Evolutionary conservation across 2,113 vertebrate species (phyloP).

Genomic region (Hassar affinis): DNA sequence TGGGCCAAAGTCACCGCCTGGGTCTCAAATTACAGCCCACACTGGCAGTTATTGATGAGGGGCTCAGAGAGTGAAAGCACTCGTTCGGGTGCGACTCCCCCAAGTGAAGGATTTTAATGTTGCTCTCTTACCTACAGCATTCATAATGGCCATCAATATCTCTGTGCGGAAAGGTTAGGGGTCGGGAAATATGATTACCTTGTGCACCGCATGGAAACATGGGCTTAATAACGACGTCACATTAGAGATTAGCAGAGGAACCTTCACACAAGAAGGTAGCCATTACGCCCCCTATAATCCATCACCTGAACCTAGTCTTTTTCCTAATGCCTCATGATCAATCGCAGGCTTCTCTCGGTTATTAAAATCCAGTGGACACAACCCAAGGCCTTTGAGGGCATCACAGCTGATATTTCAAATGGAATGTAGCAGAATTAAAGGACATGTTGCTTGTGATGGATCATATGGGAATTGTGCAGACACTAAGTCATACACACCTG

Average conservation of each 20-base stretch:
- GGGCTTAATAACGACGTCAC: conserved; percentile 47
- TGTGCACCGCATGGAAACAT: conserved; percentile 44
- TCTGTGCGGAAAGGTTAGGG: conserved; percentile 52
- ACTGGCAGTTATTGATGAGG: conserved; percentile 58
- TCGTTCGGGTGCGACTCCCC: conserved; percentile 11
- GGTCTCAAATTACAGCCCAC: conserved; percentile 46
- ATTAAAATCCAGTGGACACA: conserved; percentile 53
- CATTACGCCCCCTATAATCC: conserved; percentile 51
- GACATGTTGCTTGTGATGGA: conserved; percentile 50
- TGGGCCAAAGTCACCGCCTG: conserved; percentile 37
- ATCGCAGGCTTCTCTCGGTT: conserved; percentile 47
- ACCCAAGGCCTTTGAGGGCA: conserved; percentile 25
- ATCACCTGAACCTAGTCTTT: conserved; percentile 51
- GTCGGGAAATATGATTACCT: conserved; percentile 55
- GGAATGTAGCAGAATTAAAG: conserved; percentile 48
- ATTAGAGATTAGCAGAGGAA: conserved; percentile 46
- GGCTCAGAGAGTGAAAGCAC: conserved; percentile 38
- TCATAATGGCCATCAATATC: conserved; percentile 50
- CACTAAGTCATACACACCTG: conserved; percentile 28
- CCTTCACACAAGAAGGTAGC: conserved; percentile 30
- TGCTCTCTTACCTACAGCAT: conserved; percentile 48
- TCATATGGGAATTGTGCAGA: conserved; percentile 43
- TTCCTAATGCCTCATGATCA: conserved; percentile 48
- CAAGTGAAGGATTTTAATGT: conserved; percentile 36
- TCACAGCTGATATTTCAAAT: conserved; percentile 47